Conservation (phyloP, 2,888 invertebrate species). For the Cerastoderma edule region DNA sequence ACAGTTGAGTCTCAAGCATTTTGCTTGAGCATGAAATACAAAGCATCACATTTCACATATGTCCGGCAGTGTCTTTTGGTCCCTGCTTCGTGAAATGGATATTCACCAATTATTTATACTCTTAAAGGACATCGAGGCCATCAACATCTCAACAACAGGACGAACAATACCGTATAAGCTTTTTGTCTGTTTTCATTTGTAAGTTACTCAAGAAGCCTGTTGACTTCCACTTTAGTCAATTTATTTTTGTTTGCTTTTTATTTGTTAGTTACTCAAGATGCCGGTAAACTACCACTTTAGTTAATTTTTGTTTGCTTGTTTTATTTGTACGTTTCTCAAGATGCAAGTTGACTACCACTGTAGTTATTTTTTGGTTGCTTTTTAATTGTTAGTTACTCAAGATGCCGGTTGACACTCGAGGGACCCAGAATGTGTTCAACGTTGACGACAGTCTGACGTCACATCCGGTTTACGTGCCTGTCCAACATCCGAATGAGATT, state of each 20-base stretch:
- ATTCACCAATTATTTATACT: no score
- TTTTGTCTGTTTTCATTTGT: not conserved
- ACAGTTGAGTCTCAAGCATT: no score
- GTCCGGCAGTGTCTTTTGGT: no score
- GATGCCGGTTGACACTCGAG: slow-evolving; percentile 49
- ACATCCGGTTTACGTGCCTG: slow-evolving; percentile 95
- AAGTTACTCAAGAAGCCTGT: no score
- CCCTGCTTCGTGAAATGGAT: no score
- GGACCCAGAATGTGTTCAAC: slow-evolving; percentile 60
- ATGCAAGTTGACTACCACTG: no score
- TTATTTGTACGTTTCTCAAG: not conserved
- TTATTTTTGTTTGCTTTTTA: not conserved
- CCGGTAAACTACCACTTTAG: slow-evolving; percentile 31
- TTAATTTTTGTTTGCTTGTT: not conserved
- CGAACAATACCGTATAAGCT: not conserved
- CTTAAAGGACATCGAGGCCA: no score
- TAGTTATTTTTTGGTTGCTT: no score
- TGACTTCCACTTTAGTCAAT: no score
- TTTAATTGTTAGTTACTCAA: slow-evolving; percentile 54
- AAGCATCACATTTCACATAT: no score
- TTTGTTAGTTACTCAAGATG: slow-evolving; percentile 57
- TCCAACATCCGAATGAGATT: slow-evolving; percentile 94
- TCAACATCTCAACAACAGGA: no score
- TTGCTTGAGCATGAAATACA: no score
- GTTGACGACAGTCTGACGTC: slow-evolving; percentile 91